Evolutionary conservation across 2,113 vertebrate species (phyloP).

Genomic region (Ophiodon elongatus): DNA sequence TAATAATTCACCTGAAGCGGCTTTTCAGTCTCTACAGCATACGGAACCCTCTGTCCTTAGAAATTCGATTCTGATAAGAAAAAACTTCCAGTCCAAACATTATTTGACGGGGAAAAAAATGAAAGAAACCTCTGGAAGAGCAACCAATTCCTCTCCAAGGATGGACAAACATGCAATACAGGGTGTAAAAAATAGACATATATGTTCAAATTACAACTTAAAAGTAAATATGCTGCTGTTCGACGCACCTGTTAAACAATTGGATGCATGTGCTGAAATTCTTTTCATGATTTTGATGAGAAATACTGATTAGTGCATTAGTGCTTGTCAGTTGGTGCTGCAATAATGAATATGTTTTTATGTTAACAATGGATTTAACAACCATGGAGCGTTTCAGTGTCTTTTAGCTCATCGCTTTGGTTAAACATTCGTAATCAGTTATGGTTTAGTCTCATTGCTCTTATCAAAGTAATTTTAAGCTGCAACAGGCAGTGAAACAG

Average conservation of each 20-base stretch:
- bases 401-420: background rate
- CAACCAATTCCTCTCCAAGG: background rate
- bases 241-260: background rate
- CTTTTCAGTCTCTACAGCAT: background rate
- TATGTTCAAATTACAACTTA: background rate
- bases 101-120: too few relatives aligned
- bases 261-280: background rate
- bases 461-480: background rate
- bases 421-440: background rate
- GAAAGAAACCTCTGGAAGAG: background rate
- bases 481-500: background rate
- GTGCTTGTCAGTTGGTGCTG: background rate
- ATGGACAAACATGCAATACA: background rate
- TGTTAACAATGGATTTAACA: background rate
- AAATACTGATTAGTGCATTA: background rate
- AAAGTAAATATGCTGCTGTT: background rate
- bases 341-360: background rate
- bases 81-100: background rate
- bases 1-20: background rate
- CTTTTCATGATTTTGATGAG: background rate
- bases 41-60: background rate
- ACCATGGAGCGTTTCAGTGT: background rate
- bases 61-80: background rate
- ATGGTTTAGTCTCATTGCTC: constrained; percentile 1
- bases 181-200: background rate